Evolutionary conservation across 2,888 invertebrate species (phyloP).

Genomic region (Chironomus tentans): DNA sequence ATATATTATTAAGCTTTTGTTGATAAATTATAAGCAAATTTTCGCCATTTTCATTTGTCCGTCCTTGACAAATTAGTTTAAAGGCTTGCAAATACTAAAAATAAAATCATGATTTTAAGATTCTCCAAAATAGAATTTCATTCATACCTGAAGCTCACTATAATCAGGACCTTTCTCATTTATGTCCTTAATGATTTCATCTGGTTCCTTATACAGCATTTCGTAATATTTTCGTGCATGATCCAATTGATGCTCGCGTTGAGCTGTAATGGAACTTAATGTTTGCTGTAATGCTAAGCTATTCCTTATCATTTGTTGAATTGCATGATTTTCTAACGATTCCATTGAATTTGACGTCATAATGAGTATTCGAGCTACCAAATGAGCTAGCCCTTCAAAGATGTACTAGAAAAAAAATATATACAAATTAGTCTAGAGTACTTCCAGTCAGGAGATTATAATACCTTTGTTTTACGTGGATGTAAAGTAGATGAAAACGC

Average conservation of each 20-base stretch:
- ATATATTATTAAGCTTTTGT: constrained; percentile 71
- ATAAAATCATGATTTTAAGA: constrained; percentile 50
- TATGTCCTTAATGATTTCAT: constrained; percentile 45
- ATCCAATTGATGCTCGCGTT: constrained; percentile 74
- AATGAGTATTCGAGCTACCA: constrained; percentile 70
- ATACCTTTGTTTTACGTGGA: constrained; percentile 66
- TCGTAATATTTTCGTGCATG: constrained; percentile 84
- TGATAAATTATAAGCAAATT: constrained; percentile 58
- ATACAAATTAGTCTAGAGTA: no score
- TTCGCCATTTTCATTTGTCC: constrained; percentile 42
- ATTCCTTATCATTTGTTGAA: constrained; percentile 78
- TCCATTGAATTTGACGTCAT: constrained; percentile 71
- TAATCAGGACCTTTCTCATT: constrained; percentile 1
- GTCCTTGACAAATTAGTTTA: constrained; percentile 60
- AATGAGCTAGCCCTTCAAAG: constrained; percentile 76
- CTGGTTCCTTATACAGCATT: constrained; percentile 69
- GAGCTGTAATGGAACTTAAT: constrained; percentile 72
- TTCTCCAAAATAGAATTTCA: constrained; percentile 52
- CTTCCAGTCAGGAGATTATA: no score
- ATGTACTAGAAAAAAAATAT: constrained; percentile 59
- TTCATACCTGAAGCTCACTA: constrained; percentile 11
- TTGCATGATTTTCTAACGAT: constrained; percentile 69
- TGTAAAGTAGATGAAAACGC: constrained; percentile 65
- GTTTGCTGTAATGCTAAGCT: constrained; percentile 78
- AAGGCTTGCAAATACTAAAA: constrained; percentile 80